These are phyloP conservation scores for Laspeyria flexula DNA, from an alignment of 2,888 invertebrate species.

Conservation along the genomic window DNA sequence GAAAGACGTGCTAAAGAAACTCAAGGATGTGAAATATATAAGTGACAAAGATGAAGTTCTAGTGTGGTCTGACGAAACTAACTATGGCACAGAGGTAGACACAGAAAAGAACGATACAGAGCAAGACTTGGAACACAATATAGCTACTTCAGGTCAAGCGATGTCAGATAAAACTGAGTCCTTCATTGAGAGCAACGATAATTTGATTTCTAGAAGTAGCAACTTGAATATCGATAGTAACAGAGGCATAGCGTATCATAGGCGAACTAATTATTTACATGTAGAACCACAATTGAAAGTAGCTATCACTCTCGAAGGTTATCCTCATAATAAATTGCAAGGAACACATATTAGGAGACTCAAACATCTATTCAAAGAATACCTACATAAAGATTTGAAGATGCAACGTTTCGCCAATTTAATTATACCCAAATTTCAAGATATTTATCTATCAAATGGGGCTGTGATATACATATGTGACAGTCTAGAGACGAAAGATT, in stretches of 20 bases:
- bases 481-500: conserved; percentile 77
- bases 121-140: conserved; percentile 26
- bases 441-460: conserved; percentile 75
- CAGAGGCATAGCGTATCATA: conserved; percentile 75
- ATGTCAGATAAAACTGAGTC: conserved; percentile 70
- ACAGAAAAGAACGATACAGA: conserved; percentile 30
- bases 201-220: conserved; percentile 61
- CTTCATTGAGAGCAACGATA: conserved; percentile 63
- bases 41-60: conserved; percentile 64
- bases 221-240: conserved; percentile 74
- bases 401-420: conserved; percentile 68
- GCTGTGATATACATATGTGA: conserved; percentile 80
- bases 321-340: conserved; percentile 75
- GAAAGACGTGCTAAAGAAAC: conserved; percentile 58
- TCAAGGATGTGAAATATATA: conserved; percentile 63
- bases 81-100: conserved; percentile 42
- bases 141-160: conserved; percentile 50
- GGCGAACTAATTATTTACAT: conserved; percentile 77
- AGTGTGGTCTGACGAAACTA: conserved; percentile 64
- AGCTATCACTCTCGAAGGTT: conserved; percentile 73
- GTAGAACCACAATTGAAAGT: conserved; percentile 75
- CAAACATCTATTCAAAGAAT: conserved; percentile 76
- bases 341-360: conserved; percentile 73
- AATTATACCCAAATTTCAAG: conserved; percentile 77
- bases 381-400: conserved; percentile 75